A percentile compares a stretch with the other conserved stretches of the same genome.
phyloP scores from a whole-genome alignment of 2,113 vertebrate species.

The Cervus canadensis region DNA sequence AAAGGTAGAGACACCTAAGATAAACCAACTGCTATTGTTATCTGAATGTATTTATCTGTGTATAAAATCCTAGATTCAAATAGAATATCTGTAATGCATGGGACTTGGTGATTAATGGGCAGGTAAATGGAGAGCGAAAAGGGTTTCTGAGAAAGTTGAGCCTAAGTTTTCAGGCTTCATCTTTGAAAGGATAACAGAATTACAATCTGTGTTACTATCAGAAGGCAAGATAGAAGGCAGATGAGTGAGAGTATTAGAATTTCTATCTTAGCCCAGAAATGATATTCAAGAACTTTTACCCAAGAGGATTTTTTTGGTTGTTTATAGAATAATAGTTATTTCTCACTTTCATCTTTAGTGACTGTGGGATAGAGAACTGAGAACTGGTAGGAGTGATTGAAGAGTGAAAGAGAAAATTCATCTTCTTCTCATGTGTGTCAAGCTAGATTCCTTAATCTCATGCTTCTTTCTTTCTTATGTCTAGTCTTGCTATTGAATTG shows the following conservation, averaged over 20 bases:
- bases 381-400: not conserved
- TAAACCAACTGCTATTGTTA: not conserved
- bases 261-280: not conserved
- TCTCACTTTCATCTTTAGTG: not conserved
- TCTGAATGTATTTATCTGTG: not conserved
- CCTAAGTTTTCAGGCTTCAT: not conserved
- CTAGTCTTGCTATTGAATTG: not conserved
- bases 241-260: not conserved
- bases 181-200: not conserved
- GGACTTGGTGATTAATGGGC: not conserved
- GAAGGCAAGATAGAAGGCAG: not conserved
- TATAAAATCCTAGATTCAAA: not conserved
- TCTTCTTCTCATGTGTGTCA: not conserved
- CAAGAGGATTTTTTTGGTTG: not conserved
- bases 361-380: not conserved
- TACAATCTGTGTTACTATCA: not conserved
- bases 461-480: not conserved
- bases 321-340: not conserved
- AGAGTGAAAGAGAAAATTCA: not conserved
- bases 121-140: not conserved
- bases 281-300: not conserved
- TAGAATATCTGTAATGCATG: not conserved
- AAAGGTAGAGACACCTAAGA: not conserved
- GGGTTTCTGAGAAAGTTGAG: not conserved
- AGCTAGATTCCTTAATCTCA: not conserved